A percentile compares a stretch with the other conserved stretches of the same genome.
phyloP scores from a whole-genome alignment of 2,888 invertebrate genomes.

The Epiperipatus broadwayi region DNA sequence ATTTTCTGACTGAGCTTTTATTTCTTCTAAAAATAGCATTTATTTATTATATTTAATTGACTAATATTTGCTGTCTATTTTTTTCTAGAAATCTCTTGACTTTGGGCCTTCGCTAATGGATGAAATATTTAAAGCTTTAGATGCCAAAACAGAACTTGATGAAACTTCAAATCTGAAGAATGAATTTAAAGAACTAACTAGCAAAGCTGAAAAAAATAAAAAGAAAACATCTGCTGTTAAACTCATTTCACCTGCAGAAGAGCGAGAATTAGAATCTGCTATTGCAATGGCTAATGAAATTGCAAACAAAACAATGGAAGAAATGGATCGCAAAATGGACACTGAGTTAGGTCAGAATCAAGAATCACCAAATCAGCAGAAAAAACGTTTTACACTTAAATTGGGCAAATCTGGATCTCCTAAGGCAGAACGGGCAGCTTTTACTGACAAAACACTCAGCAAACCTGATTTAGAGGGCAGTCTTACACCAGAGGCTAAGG shows the following conservation, averaged over 20 bases:
- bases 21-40: too few species aligned
- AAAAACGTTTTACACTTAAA: conserved; percentile 16
- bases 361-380: conserved; percentile 15
- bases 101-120: conserved; percentile 68
- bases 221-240: conserved; percentile 48
- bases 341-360: background rate
- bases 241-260: conserved; percentile 78
- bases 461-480: conserved; percentile 66
- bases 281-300: conserved; percentile 82
- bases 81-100: conserved; percentile 22
- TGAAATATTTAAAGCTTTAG: conserved; percentile 53
- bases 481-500: conserved; percentile 67
- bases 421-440: conserved; percentile 13
- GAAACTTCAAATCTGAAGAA: conserved; percentile 44
- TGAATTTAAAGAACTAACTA: conserved; percentile 41
- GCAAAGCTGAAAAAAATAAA: too few species aligned
- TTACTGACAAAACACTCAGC: conserved; percentile 8
- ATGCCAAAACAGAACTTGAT: conserved; percentile 19
- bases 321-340: conserved; percentile 12
- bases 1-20: too few species aligned
- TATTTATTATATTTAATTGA: too few species aligned
- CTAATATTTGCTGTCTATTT: too few species aligned
- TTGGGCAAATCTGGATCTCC: background rate
- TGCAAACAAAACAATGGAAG: conserved; percentile 46
- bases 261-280: conserved; percentile 72